These are phyloP conservation scores for Netelia fuscicornis DNA, from an alignment of 2,888 invertebrate species.

Conservation along the genomic window DNA sequence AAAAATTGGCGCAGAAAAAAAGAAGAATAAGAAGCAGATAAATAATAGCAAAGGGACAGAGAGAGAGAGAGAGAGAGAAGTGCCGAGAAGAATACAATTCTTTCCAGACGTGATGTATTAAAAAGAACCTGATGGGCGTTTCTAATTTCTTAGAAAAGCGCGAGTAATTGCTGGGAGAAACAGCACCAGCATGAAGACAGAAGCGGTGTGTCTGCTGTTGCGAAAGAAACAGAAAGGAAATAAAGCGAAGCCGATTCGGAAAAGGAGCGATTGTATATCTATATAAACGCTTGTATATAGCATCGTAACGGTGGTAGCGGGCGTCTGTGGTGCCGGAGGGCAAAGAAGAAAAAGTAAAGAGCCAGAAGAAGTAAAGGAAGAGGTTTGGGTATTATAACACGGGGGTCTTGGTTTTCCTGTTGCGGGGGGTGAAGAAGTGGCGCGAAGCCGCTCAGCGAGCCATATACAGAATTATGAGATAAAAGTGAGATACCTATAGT, in stretches of 20 bases:
- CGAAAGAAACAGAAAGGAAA: conserved; percentile 39
- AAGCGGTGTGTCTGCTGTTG: conserved; percentile 62
- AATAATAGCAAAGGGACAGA: background rate
- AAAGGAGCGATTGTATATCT: background rate
- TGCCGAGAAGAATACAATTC: conserved; percentile 21
- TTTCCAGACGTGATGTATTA: background rate
- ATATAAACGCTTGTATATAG: conserved; percentile 3
- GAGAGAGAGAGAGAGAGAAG: background rate
- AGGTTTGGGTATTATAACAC: conserved; percentile 59
- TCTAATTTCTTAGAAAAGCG: conserved; percentile 77
- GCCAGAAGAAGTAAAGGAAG: conserved; percentile 78
- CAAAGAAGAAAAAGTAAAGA: conserved; percentile 76
- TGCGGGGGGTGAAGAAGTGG: conserved; percentile 64
- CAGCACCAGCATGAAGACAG: conserved; percentile 54
- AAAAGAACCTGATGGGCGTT: conserved; percentile 66
- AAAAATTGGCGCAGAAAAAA: background rate
- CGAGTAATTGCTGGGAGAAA: conserved; percentile 81
- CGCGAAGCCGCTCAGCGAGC: conserved; percentile 58
- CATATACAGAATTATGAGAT: conserved; percentile 57
- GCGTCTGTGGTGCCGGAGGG: conserved; percentile 39
- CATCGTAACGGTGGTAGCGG: conserved; percentile 8
- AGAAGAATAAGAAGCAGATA: background rate
- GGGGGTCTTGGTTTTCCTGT: conserved; percentile 46
- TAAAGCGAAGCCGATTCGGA: conserved; percentile 17
- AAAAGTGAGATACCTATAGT: conserved; percentile 49